Base-by-base conservation (phyloP, 2,113 vertebrate genomes). In the Azemiops feae region DNA sequence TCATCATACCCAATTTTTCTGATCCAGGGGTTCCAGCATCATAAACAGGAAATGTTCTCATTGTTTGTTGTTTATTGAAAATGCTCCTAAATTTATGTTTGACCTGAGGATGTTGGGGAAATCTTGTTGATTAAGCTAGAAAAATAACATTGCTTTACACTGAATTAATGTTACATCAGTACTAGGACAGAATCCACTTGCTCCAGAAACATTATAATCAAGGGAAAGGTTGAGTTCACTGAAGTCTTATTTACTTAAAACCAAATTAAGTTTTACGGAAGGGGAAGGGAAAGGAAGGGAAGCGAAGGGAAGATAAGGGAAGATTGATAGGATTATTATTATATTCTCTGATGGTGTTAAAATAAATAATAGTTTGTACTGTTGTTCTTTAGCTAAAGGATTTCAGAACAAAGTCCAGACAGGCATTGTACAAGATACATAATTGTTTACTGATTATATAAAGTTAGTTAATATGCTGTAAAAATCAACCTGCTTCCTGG, bases 41-140 rank as follows among this genome's bases (percentile, higher is more conserved):
- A n/a, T 98, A 98, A 93, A 96, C 94, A 58, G 95, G 97, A 96
- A 98, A 98, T 0, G 55, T 98, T 93, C 95, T 98, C 97, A 97
- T 98, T 4, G 22, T 95, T 91, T 98, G 97, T 47, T 98, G 97
- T 39, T 96, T 96, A 91, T 3, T 93, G 95, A 98, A 98, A 90
- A 97, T 89, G 1, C 39, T 95, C 95, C 92, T 97, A 93, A 98
- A 98, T 94, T 97, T 97, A 90, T 92, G 95, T 86, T 94, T 97
- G 88, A 98, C 97, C 96, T 98, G 93, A 94, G 89, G 22, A 54
- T 69, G n/a, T 94, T 91, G 92, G 27, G 34, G 64, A 81, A 53
- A 92, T 60, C 8, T 45, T 30, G 50, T n/a, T 30, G n/a, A 74
- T 88, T 25, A 74, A 69, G 86, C 64, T 96, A 85, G 25, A 34